A percentile compares a stretch with the other conserved stretches of the same genome.
Evolutionary conservation across 2,888 invertebrate genomes (phyloP).

Genomic region (Zhuqinia jingwanae): DNA sequence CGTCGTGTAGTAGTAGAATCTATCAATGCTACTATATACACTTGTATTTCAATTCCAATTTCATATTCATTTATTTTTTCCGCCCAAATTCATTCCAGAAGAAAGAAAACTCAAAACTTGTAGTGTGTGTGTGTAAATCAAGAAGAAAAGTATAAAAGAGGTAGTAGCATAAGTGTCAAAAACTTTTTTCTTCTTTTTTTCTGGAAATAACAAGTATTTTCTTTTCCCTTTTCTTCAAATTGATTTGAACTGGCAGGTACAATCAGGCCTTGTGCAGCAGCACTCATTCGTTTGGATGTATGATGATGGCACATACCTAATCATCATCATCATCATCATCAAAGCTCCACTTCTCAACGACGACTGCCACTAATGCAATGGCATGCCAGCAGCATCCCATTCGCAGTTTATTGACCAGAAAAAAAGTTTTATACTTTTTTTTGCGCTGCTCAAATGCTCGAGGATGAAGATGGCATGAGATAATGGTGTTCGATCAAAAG

Average conservation of each 20-base stretch:
- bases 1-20: too few species aligned
- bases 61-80: conserved; percentile 30
- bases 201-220: conserved; percentile 9
- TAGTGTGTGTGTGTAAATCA: neutral
- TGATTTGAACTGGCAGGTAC: neutral
- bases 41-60: conserved; percentile 4
- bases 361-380: neutral
- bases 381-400: conserved; percentile 36
- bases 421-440: conserved; percentile 17
- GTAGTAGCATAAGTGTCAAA: conserved; percentile 29
- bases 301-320: conserved; percentile 22
- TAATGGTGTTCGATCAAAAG: neutral
- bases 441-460: too few species aligned
- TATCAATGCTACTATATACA: neutral
- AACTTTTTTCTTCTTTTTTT: conserved; percentile 8
- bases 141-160: conserved; percentile 16
- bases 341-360: neutral
- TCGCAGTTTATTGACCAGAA: conserved; percentile 49
- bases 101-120: neutral
- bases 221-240: neutral
- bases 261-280: conserved; percentile 9
- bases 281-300: neutral
- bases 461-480: neutral
- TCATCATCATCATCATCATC: neutral
- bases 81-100: conserved; percentile 15